Evolutionary conservation across 2,888 invertebrate species (phyloP).

Genomic region (Orthosia cruda): DNA sequence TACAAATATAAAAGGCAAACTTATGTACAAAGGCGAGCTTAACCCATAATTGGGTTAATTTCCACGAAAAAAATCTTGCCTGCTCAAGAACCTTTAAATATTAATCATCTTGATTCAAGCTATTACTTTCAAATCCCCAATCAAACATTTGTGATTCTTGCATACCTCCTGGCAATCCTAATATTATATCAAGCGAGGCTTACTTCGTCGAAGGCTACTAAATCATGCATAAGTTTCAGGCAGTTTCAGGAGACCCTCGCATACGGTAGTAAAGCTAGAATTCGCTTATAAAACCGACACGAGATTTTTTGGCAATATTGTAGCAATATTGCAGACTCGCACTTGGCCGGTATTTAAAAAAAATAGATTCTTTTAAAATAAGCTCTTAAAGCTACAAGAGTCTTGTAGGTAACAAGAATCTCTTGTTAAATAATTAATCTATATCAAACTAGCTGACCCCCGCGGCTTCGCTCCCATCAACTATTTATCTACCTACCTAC

Average conservation of each 20-base stretch:
- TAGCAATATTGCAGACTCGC: too few species aligned
- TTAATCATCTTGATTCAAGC: neutral
- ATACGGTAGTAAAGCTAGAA: neutral
- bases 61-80: neutral
- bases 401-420: too few species aligned
- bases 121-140: neutral
- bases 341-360: too few species aligned
- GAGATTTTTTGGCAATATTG: neutral
- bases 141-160: constrained; percentile 1
- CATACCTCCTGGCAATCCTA: constrained; percentile 1
- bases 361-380: too few species aligned
- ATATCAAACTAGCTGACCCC: too few species aligned
- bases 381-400: too few species aligned
- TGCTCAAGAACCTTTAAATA: neutral
- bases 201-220: constrained; percentile 11
- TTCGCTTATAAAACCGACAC: neutral
- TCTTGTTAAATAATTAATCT: neutral
- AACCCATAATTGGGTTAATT: too few species aligned
- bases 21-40: too few species aligned
- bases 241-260: neutral
- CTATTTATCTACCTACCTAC: too few species aligned
- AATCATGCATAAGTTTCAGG: constrained; percentile 22
- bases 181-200: constrained; percentile 7
- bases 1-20: too few species aligned
- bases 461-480: too few species aligned